phyloP scores from a whole-genome alignment of 2,888 invertebrate genomes.

The Sipunculus nudus region DNA sequence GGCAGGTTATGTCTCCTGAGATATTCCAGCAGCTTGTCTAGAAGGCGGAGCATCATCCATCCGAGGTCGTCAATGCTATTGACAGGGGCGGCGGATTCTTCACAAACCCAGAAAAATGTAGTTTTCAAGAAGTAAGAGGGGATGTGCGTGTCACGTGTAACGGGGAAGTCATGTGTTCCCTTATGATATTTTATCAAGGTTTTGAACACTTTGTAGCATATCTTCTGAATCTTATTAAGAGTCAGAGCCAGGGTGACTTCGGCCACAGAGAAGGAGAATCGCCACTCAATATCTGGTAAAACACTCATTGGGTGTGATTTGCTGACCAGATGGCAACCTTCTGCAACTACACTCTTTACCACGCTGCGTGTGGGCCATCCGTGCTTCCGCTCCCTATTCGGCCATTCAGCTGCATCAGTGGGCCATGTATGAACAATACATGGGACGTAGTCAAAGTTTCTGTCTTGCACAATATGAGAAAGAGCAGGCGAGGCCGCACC shows the following conservation, averaged over 20 bases:
- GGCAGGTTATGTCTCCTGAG: constrained; percentile 40
- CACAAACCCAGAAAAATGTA: constrained; percentile 44
- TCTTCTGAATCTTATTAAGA: constrained; percentile 43
- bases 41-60: constrained; percentile 35
- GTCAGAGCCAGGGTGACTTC: constrained; percentile 42
- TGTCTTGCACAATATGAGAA: too few relatives aligned
- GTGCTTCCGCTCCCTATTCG: too few relatives aligned
- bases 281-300: constrained; percentile 47
- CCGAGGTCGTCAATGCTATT: constrained; percentile 43
- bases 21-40: constrained; percentile 43
- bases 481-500: too few relatives aligned
- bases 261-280: constrained; percentile 44
- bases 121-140: constrained; percentile 42
- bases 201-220: constrained; percentile 43
- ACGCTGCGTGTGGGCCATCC: too few relatives aligned
- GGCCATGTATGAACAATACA: too few relatives aligned
- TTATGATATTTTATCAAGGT: constrained; percentile 36
- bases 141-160: too few relatives aligned
- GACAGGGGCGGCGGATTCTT: constrained; percentile 36
- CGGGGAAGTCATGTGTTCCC: constrained; percentile 20
- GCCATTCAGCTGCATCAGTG: too few relatives aligned
- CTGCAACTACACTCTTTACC: too few relatives aligned
- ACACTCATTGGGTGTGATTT: too few relatives aligned
- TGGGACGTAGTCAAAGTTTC: too few relatives aligned
- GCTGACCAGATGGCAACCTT: too few relatives aligned